Percentiles rank a stretch among this genome's conserved stretches.
Conservation (phyloP, 1,140 invertebrate species). For the Holotrichia oblita region DNA sequence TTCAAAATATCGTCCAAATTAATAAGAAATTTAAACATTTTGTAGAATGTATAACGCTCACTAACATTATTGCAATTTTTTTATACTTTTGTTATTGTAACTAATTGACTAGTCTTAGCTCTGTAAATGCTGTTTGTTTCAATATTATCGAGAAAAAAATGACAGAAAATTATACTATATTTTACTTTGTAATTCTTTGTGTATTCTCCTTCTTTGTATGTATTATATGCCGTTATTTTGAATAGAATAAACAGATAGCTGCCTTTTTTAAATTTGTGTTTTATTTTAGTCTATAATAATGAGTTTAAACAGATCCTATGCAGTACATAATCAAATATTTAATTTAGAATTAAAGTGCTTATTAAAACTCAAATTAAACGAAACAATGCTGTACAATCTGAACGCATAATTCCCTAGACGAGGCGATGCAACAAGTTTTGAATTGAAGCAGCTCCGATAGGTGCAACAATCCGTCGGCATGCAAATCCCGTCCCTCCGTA, state of each 20-base stretch:
- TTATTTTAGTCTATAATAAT: not conserved
- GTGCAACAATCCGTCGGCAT: no score
- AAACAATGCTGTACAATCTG: no score
- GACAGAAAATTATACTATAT: constrained; percentile 34
- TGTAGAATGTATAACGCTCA: constrained; percentile 38
- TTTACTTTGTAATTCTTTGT: constrained; percentile 45
- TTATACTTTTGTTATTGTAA: constrained; percentile 37
- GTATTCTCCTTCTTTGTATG: constrained; percentile 44
- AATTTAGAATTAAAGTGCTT: no score
- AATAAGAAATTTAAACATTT: not conserved
- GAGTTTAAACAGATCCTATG: no score
- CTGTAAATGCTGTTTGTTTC: constrained; percentile 43
- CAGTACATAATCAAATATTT: no score
- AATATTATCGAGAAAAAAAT: not conserved
- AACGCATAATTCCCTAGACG: no score
- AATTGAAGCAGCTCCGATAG: no score
- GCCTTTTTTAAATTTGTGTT: constrained; percentile 46
- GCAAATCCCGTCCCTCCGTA: no score
- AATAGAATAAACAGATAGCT: constrained; percentile 49
- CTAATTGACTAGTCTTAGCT: constrained; percentile 47
- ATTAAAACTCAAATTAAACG: no score
- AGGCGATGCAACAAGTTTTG: no score
- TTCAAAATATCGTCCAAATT: constrained; percentile 25
- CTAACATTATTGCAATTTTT: constrained; percentile 41
- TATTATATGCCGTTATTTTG: constrained; percentile 50